Evolutionary conservation across 1,140 invertebrate genomes (phyloP).

Genomic region (Sycophaga agraensis): DNA sequence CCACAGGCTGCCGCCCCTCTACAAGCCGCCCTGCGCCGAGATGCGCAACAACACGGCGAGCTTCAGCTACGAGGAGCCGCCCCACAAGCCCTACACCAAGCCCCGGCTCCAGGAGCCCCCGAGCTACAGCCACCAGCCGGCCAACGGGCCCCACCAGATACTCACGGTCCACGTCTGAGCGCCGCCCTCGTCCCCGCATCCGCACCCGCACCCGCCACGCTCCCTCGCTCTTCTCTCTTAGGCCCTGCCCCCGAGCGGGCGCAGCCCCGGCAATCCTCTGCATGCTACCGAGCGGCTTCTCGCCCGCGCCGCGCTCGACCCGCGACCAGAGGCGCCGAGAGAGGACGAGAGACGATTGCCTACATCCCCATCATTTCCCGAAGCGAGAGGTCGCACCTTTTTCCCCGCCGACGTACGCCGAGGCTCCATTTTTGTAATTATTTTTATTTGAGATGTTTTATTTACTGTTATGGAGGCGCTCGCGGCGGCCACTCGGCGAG

Average conservation of each 20-base stretch:
- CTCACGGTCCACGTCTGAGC: conserved; percentile 61
- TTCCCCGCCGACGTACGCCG: conserved; percentile 6
- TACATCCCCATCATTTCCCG: neutral
- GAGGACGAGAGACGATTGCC: no score
- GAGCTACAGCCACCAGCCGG: conserved; percentile 43
- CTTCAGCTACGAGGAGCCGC: conserved; percentile 66
- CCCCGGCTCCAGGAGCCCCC: conserved; percentile 62
- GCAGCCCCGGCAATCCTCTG: no score
- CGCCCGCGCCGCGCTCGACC: no score
- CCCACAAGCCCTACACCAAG: conserved; percentile 78
- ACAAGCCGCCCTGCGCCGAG: conserved; percentile 63
- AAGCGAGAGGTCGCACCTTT: conserved; percentile 3
- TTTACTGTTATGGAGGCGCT: conserved; percentile 24
- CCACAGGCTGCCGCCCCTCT: conserved; percentile 62
- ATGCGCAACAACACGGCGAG: conserved; percentile 77
- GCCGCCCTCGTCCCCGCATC: neutral
- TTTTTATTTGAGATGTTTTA: conserved; percentile 25
- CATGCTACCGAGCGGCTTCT: no score
- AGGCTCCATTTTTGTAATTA: conserved; percentile 6
- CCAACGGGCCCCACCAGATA: conserved; percentile 52
- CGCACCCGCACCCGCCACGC: neutral
- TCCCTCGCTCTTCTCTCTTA: neutral
- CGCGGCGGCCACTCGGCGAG: neutral
- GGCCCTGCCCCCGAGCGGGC: neutral
- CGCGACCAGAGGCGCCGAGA: no score